Percentiles rank a stretch among this genome's conserved stretches.
phyloP scores from a whole-genome alignment of 2,113 vertebrate species.

The Trogon surrucura region DNA sequence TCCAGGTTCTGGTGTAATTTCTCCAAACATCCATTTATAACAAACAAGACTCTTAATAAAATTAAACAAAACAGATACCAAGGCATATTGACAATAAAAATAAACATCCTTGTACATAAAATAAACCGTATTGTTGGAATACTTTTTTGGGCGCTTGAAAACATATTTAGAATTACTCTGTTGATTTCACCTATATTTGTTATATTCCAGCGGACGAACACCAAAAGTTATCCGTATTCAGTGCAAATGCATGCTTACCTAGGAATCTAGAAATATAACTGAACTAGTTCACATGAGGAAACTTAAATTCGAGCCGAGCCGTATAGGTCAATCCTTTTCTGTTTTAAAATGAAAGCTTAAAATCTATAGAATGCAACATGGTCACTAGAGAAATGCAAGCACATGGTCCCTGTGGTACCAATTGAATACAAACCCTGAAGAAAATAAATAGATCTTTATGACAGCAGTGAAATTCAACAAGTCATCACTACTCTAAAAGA shows the following conservation, averaged over 20 bases:
- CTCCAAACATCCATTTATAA: neutral
- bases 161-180: neutral
- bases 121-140: neutral
- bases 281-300: neutral
- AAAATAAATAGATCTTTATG: neutral
- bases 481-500: neutral
- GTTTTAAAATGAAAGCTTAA: neutral
- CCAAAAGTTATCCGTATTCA: neutral
- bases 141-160: neutral
- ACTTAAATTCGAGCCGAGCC: neutral
- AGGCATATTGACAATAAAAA: neutral
- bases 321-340: neutral
- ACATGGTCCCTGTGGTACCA: neutral
- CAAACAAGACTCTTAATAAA: neutral
- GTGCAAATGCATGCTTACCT: neutral
- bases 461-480: conserved; percentile 13
- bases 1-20: neutral
- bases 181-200: neutral
- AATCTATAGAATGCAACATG: neutral
- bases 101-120: neutral
- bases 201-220: neutral
- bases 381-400: neutral
- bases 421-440: neutral
- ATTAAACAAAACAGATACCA: neutral
- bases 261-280: neutral